Conservation (phyloP, 2,888 invertebrate species). For the Dilophus febrilis region DNA sequence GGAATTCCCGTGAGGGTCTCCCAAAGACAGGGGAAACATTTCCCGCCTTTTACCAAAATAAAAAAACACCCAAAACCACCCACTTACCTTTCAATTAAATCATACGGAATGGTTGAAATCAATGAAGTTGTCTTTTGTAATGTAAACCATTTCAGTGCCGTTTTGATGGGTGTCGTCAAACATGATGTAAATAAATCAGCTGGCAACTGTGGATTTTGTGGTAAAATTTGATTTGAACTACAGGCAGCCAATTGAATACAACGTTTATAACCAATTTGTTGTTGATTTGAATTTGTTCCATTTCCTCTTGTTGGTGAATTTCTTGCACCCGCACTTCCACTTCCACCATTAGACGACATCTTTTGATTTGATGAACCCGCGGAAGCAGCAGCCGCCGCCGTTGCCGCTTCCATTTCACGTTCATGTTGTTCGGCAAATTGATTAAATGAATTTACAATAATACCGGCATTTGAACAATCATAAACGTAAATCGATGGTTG, state of each 20-base stretch:
- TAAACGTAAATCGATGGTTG: constrained; percentile 98
- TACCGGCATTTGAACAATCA: constrained; percentile 96
- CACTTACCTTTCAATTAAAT: constrained; percentile 84
- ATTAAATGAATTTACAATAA: constrained; percentile 81
- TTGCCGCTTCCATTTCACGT: constrained; percentile 47
- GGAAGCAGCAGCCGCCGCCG: not conserved
- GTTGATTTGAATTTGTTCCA: too few species aligned
- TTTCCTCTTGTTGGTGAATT: too few species aligned
- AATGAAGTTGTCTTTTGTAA: constrained; percentile 62
- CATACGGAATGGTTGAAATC: constrained; percentile 64
- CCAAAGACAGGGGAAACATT: too few species aligned
- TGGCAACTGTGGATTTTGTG: constrained; percentile 94
- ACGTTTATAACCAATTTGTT: constrained; percentile 41
- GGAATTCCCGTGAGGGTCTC: too few species aligned
- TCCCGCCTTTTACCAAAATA: too few species aligned
- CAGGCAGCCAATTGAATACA: constrained; percentile 97
- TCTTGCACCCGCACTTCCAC: not conserved
- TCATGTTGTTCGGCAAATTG: constrained; percentile 84
- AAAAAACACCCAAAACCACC: too few species aligned
- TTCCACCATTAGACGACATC: not conserved
- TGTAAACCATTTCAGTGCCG: constrained; percentile 87
- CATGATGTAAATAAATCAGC: constrained; percentile 96
- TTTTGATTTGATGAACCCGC: constrained; percentile 1
- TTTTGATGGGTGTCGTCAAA: constrained; percentile 95
- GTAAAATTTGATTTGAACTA: constrained; percentile 78